Conservation (phyloP, 2,888 invertebrate species). For the Capitulum mitella region DNA sequence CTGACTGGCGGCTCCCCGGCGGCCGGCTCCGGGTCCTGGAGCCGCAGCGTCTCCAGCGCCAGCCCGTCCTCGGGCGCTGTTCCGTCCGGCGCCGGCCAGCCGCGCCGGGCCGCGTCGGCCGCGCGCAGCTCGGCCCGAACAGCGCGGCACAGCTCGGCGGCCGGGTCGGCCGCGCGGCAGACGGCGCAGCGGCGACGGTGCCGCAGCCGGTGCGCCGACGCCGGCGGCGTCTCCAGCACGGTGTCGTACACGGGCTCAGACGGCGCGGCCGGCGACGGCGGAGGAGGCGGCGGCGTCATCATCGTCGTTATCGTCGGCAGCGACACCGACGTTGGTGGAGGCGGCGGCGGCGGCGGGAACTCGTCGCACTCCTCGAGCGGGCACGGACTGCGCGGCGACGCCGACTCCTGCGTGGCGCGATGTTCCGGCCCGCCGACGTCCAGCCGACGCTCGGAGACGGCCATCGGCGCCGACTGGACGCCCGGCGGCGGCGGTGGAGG, state of each 20-base stretch:
- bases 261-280: too few relatives aligned
- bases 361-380: neutral
- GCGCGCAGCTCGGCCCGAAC: neutral
- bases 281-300: neutral
- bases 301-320: neutral
- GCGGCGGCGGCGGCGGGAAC: neutral
- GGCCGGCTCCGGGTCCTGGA: neutral
- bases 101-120: neutral
- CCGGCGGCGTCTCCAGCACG: neutral
- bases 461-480: neutral
- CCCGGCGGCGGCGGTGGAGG: neutral
- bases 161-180: neutral
- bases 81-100: neutral
- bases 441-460: too few relatives aligned
- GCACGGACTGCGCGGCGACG: neutral
- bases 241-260: too few relatives aligned
- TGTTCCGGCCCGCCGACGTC: neutral
- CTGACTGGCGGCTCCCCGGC: neutral
- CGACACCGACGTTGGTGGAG: neutral
- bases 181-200: constrained; percentile 9
- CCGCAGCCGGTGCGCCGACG: constrained; percentile 4
- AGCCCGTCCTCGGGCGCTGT: neutral
- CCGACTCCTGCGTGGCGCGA: neutral
- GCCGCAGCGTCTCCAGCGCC: neutral
- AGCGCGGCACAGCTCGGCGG: neutral